Evolutionary conservation across 2,888 invertebrate species (phyloP).

Genomic region (Adelphocoris suturalis): DNA sequence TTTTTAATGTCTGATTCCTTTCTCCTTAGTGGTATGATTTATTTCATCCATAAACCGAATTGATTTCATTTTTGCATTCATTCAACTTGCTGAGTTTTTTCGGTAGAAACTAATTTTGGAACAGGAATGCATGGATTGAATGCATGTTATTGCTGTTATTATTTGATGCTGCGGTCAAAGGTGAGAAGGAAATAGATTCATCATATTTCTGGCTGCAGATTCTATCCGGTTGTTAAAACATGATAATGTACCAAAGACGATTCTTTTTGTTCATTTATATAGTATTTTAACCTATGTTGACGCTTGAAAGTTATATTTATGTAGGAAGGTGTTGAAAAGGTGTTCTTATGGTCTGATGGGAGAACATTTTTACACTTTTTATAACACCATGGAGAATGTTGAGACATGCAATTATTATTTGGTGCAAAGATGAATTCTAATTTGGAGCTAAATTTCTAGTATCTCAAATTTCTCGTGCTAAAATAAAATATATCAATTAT

Average conservation of each 20-base stretch:
- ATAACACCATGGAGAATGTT: not conserved
- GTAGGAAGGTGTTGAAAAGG: not conserved
- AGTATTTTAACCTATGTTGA: slow-evolving; percentile 36
- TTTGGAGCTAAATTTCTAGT: slow-evolving; percentile 16
- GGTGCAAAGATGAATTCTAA: slow-evolving; percentile 14
- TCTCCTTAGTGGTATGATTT: not conserved
- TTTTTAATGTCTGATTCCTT: slow-evolving; percentile 35
- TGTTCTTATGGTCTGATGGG: not conserved
- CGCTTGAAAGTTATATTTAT: slow-evolving; percentile 41
- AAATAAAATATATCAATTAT: not conserved
- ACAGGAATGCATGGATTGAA: not conserved
- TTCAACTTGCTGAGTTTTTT: not conserved
- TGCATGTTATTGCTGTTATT: slow-evolving; percentile 17
- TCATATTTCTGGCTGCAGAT: not conserved
- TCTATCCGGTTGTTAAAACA: slow-evolving; percentile 27
- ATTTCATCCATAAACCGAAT: not conserved
- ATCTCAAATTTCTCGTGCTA: not conserved
- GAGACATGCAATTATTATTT: slow-evolving; percentile 34
- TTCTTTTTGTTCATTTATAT: slow-evolving; percentile 40
- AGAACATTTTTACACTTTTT: not conserved
- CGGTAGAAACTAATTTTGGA: not conserved
- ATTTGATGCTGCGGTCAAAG: slow-evolving; percentile 4
- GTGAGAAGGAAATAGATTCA: not conserved
- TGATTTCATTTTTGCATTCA: not conserved
- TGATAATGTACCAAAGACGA: slow-evolving; percentile 33